Conservation (phyloP, 2,797 vertebrate genomes). For the Liparis tanakae region DNA sequence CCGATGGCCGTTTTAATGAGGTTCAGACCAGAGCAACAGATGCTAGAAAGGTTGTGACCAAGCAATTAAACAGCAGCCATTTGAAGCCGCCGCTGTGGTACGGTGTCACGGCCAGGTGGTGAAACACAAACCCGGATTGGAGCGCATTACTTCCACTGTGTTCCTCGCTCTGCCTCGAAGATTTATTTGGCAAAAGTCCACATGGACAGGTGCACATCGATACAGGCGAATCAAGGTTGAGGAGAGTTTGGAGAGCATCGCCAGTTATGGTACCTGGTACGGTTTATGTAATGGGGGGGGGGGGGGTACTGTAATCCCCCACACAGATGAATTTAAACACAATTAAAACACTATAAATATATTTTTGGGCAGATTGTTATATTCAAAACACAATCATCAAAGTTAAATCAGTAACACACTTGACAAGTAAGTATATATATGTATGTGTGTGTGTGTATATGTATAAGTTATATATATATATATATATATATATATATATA, state of each 20-base stretch:
- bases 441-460: neutral
- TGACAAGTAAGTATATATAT: neutral
- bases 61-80: slow-evolving; percentile 12
- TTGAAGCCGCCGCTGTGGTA: slow-evolving; percentile 9
- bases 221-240: slow-evolving; percentile 22
- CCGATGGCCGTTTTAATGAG: slow-evolving; percentile 10
- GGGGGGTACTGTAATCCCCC: neutral
- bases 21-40: neutral
- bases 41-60: neutral
- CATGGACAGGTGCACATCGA: slow-evolving; percentile 38
- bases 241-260: slow-evolving; percentile 12
- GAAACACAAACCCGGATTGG: slow-evolving; percentile 10
- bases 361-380: neutral
- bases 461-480: too few relatives aligned
- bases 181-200: slow-evolving; percentile 39
- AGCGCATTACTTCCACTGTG: slow-evolving; percentile 13
- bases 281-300: neutral
- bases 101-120: slow-evolving; percentile 8
- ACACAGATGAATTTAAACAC: neutral
- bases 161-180: slow-evolving; percentile 27
- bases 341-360: neutral
- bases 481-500: too few relatives aligned
- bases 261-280: neutral
- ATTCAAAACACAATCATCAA: neutral
- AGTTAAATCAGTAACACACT: neutral